These are phyloP conservation scores for Tachysurus vachellii DNA, from an alignment of 2,113 vertebrate species.

Conservation along the genomic window DNA sequence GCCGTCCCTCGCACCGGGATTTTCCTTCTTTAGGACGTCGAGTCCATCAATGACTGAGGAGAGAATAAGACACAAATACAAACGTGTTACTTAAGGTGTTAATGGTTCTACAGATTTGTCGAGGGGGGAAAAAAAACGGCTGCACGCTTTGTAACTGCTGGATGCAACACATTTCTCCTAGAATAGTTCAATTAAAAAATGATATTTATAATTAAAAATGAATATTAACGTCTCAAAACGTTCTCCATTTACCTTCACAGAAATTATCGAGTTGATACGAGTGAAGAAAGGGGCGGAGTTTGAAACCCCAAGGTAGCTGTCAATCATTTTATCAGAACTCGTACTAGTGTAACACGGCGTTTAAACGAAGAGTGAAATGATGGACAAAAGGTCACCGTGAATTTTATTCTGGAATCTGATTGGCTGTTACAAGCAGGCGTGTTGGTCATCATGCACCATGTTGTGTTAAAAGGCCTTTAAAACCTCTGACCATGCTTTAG, in stretches of 20 bases:
- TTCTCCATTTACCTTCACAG: not conserved
- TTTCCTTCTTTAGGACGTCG: conserved; percentile 93
- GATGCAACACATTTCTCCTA: too few species aligned
- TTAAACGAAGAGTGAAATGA: too few species aligned
- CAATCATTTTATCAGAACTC: not conserved
- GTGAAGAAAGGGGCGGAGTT: not conserved
- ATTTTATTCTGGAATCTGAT: not conserved
- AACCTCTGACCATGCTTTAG: not conserved
- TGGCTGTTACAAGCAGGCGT: not conserved
- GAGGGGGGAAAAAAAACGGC: not conserved
- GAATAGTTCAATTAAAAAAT: too few species aligned
- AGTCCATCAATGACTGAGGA: conserved; percentile 90
- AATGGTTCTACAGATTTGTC: not conserved
- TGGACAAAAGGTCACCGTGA: not conserved
- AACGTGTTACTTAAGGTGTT: too few species aligned
- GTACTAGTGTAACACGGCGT: too few species aligned
- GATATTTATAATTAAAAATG: too few species aligned
- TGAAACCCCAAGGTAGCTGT: not conserved
- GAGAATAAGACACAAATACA: not conserved
- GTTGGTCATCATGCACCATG: not conserved
- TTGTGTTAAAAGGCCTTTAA: too few species aligned
- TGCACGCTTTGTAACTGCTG: not conserved
- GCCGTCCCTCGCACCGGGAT: conserved; percentile 86
- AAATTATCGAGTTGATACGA: not conserved
- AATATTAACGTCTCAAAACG: not conserved